Percentiles rank a stretch among this genome's conserved stretches.
Evolutionary conservation across 2,888 invertebrate species (phyloP).

Genomic region (Crepidodera aurea): DNA sequence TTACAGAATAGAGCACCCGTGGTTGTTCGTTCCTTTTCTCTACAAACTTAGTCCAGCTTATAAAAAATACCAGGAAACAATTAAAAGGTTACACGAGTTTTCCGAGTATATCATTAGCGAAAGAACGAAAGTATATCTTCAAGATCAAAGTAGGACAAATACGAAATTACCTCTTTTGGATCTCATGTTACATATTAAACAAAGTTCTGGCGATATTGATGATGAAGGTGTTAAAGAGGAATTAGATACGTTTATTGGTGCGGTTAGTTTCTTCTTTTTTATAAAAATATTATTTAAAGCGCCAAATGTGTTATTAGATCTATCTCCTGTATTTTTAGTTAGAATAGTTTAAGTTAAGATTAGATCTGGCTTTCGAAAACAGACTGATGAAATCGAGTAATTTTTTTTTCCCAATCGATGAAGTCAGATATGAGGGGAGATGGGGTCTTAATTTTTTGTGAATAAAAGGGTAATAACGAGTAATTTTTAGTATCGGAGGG

Average conservation of each 20-base stretch:
- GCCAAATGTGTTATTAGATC: too few species aligned
- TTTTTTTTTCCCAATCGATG: too few species aligned
- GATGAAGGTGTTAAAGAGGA: conserved; percentile 67
- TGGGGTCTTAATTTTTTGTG: too few species aligned
- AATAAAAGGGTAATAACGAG: too few species aligned
- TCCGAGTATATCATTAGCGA: conserved; percentile 33
- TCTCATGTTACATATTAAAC: conserved; percentile 64
- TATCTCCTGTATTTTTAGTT: too few species aligned
- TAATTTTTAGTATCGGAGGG: too few species aligned
- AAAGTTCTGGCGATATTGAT: conserved; percentile 62
- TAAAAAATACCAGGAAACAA: not conserved
- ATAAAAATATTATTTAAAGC: too few species aligned
- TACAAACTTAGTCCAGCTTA: conserved; percentile 17
- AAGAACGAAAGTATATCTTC: conserved; percentile 8
- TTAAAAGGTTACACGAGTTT: conserved; percentile 34
- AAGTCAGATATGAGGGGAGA: too few species aligned
- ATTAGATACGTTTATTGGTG: conserved; percentile 71
- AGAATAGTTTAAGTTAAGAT: too few species aligned
- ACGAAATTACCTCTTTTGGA: conserved; percentile 66
- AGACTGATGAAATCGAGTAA: too few species aligned
- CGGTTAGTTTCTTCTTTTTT: too few species aligned
- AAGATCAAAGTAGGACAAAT: not conserved
- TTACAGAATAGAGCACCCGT: conserved; percentile 33
- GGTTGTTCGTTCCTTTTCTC: conserved; percentile 22
- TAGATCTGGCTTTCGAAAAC: too few species aligned